Conservation (phyloP, 2,113 vertebrate genomes). For the Takifugu flavidus region DNA sequence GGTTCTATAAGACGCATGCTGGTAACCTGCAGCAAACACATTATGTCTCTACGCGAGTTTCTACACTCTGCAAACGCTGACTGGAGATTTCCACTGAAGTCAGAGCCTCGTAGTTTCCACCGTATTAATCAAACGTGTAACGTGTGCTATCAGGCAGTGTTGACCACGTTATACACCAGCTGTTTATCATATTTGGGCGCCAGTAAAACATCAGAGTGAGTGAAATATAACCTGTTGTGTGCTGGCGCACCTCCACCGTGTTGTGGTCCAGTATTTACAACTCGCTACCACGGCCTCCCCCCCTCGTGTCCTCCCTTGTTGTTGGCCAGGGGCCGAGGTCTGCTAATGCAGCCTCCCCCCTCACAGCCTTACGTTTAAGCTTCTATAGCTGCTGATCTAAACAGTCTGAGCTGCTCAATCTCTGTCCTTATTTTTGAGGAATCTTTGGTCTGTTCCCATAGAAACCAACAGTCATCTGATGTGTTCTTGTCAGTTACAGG, state of each 20-base stretch:
- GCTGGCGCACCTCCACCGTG: conserved; percentile 43
- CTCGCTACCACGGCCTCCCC: conserved; percentile 20
- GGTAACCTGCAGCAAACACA: conserved; percentile 36
- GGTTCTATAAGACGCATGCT: conserved; percentile 25
- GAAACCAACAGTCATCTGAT: too few species aligned
- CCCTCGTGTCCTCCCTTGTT: conserved; percentile 33
- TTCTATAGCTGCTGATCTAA: conserved; percentile 27
- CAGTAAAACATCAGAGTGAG: conserved; percentile 20
- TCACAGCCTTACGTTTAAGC: conserved; percentile 47
- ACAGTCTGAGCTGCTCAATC: too few species aligned
- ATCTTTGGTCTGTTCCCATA: too few species aligned
- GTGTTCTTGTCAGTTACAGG: background rate
- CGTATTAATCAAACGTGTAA: conserved; percentile 18
- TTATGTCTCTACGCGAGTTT: conserved; percentile 44
- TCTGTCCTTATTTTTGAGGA: too few species aligned
- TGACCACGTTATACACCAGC: conserved; percentile 42
- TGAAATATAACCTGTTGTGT: conserved; percentile 32
- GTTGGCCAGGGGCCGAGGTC: conserved; percentile 35
- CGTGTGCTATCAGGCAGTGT: conserved; percentile 26
- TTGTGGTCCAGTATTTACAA: conserved; percentile 37
- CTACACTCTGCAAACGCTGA: conserved; percentile 22
- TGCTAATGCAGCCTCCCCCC: conserved; percentile 16
- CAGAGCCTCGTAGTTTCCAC: too few species aligned
- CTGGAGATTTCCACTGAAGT: conserved; percentile 34
- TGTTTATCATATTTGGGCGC: conserved; percentile 37